Percentiles rank a stretch among this genome's conserved stretches.
These are phyloP conservation scores for Syrrhaptes paradoxus DNA, from an alignment of 2,113 vertebrate genomes.

Conservation along the genomic window DNA sequence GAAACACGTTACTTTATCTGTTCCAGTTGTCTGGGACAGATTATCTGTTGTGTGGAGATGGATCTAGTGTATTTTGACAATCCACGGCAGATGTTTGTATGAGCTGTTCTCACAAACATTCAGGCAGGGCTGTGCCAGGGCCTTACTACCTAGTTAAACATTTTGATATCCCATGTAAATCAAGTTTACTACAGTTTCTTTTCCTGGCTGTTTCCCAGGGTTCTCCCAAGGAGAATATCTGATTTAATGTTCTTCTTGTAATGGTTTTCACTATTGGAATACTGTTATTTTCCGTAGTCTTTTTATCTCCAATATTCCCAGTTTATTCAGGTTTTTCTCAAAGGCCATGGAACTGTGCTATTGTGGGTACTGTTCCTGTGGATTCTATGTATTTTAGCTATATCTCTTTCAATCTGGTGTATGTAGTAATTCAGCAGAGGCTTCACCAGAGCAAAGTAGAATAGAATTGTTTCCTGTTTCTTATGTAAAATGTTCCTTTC, in stretches of 20 bases:
- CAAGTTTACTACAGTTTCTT: not conserved
- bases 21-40: not conserved
- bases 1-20: not conserved
- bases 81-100: not conserved
- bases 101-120: not conserved
- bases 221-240: not conserved
- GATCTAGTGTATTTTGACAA: not conserved
- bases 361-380: not conserved
- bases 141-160: not conserved
- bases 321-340: not conserved
- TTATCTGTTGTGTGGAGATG: not conserved
- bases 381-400: not conserved
- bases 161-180: not conserved
- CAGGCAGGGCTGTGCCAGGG: not conserved
- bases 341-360: not conserved
- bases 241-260: not conserved
- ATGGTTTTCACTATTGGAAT: not conserved
- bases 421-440: not conserved
- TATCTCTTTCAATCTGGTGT: not conserved
- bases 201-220: not conserved
- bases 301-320: not conserved
- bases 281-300: not conserved
- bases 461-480: not conserved
- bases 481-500: not conserved
- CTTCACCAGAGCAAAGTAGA: not conserved